A percentile compares a stretch with the other conserved stretches of the same genome.
These are phyloP conservation scores for Drosophila pseudotakahashii DNA, from an alignment of 2,888 invertebrate species.

Conservation along the genomic window DNA sequence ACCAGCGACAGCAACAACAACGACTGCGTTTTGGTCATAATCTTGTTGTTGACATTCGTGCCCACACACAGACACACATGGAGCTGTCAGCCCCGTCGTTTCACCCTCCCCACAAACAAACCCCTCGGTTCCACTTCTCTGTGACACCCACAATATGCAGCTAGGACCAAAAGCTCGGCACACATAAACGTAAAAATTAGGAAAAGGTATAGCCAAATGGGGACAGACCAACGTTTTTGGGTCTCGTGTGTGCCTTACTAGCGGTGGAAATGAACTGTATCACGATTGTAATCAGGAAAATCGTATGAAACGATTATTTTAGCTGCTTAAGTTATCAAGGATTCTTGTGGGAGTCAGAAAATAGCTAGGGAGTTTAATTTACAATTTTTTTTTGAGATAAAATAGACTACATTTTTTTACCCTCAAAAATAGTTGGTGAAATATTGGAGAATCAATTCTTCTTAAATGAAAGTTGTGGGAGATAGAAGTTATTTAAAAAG, in stretches of 20 bases:
- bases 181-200: slow-evolving; percentile 15
- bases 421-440: no score
- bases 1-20: slow-evolving; percentile 41
- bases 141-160: slow-evolving; percentile 52
- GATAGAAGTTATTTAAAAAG: no score
- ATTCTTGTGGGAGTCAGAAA: no score
- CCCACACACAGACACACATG: slow-evolving; percentile 57
- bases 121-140: background rate
- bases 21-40: slow-evolving; percentile 56
- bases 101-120: background rate
- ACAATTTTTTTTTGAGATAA: no score
- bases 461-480: no score
- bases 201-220: slow-evolving; percentile 13
- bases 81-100: slow-evolving; percentile 49
- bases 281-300: background rate
- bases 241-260: background rate
- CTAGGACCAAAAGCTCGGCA: slow-evolving; percentile 20
- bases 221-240: slow-evolving; percentile 5
- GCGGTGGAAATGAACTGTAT: slow-evolving; percentile 14
- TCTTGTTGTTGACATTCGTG: slow-evolving; percentile 69
- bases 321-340: background rate
- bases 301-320: background rate
- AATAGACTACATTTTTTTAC: no score
- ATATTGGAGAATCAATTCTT: no score
- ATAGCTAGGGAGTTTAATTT: no score